Evolutionary conservation across 1,140 invertebrate species (phyloP).

Genomic region (Sesamia nonagrioides): DNA sequence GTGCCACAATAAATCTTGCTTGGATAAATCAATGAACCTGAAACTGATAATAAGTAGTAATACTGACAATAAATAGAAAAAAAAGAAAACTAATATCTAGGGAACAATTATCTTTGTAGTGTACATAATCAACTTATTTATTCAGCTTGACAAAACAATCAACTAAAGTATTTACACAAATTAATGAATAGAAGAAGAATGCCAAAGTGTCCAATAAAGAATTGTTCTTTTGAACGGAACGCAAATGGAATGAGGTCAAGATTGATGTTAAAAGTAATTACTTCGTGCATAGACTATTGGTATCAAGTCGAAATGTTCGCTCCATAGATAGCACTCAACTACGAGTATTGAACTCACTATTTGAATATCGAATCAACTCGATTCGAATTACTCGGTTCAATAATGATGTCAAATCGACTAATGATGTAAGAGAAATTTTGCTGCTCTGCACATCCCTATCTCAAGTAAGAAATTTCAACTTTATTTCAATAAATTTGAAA

Average conservation of each 20-base stretch:
- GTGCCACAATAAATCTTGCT: not conserved
- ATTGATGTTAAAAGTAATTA: conserved; percentile 56
- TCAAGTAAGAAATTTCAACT: no score
- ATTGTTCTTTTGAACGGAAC: conserved; percentile 44
- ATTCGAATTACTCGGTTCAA: no score
- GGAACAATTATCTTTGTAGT: not conserved
- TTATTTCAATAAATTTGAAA: no score
- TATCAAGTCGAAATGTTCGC: conserved; percentile 37
- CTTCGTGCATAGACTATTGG: conserved; percentile 49
- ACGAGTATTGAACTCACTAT: conserved; percentile 25
- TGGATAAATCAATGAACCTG: not conserved
- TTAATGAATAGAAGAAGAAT: conserved; percentile 17
- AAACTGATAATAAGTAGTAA: no score
- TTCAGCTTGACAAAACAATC: conserved; percentile 14
- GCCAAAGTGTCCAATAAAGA: conserved; percentile 11
- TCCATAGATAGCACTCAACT: conserved; percentile 30
- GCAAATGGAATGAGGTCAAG: conserved; percentile 45
- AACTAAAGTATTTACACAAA: conserved; percentile 26
- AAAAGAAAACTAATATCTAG: not conserved
- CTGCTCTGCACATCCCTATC: no score
- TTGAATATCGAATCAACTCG: not conserved
- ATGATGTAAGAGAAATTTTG: no score
- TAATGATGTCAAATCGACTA: no score
- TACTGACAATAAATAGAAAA: not conserved
- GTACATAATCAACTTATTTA: conserved; percentile 22